Percentiles rank a stretch among this genome's conserved stretches.
Conservation (phyloP, 2,888 invertebrate species). For the Corbicula japonica region DNA sequence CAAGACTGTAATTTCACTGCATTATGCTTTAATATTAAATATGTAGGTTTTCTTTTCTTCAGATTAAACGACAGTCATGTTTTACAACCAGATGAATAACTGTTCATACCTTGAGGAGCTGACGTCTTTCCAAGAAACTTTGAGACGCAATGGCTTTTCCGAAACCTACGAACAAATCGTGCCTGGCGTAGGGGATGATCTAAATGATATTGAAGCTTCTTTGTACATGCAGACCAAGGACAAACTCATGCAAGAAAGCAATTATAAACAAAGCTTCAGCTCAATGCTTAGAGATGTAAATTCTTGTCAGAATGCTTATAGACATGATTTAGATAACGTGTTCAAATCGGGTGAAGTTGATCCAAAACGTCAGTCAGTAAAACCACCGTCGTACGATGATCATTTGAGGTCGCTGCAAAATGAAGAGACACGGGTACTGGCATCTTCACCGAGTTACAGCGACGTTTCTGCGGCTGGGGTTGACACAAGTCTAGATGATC, state of each 20-base stretch:
- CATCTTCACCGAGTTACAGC: constrained; percentile 53
- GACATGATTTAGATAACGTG: no score
- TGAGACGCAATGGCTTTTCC: background rate
- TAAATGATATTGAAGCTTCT: constrained; percentile 40
- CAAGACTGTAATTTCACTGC: no score
- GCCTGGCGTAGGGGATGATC: constrained; percentile 39
- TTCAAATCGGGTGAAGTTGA: no score
- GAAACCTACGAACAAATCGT: constrained; percentile 49
- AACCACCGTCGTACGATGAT: constrained; percentile 10
- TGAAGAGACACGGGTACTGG: background rate
- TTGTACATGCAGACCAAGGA: no score
- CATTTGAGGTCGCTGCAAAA: background rate
- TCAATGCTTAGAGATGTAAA: no score
- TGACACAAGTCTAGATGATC: background rate
- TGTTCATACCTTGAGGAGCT: constrained; percentile 35
- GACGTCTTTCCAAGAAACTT: constrained; percentile 6
- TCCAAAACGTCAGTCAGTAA: no score
- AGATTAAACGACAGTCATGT: no score
- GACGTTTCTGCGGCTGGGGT: constrained; percentile 47
- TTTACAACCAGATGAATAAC: constrained; percentile 1
- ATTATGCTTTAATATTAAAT: no score
- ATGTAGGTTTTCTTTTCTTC: no score
- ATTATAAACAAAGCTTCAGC: no score
- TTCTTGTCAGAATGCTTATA: no score
- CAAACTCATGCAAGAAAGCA: no score